These are phyloP conservation scores for Ptyas mucosa DNA, from an alignment of 2,113 vertebrate genomes.

Conservation along the genomic window DNA sequence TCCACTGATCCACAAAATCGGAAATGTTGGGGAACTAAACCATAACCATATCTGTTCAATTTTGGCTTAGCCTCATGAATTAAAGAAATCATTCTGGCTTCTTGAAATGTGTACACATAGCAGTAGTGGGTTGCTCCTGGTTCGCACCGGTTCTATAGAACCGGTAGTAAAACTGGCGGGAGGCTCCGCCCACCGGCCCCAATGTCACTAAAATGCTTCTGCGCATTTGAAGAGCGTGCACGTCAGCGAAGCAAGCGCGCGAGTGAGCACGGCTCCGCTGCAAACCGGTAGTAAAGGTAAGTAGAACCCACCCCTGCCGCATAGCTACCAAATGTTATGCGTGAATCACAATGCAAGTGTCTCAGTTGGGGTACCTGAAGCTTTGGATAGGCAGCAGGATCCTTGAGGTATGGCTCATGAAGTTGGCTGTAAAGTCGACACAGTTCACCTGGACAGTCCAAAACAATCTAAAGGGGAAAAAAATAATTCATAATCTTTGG, in stretches of 20 bases:
- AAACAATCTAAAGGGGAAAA: constrained; percentile 71
- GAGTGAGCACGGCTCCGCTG: too few relatives aligned
- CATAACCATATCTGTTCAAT: neutral
- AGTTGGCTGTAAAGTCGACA: constrained; percentile 79
- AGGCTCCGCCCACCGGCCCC: too few relatives aligned
- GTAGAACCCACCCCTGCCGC: too few relatives aligned
- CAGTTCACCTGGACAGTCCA: constrained; percentile 83
- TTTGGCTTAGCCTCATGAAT: neutral
- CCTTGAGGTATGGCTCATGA: constrained; percentile 90
- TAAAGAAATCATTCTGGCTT: neutral
- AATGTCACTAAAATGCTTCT: too few relatives aligned
- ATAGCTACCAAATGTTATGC: neutral
- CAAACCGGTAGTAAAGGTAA: too few relatives aligned
- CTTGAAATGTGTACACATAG: neutral
- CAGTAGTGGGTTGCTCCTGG: too few relatives aligned
- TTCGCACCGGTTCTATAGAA: too few relatives aligned
- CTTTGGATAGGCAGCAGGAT: constrained; percentile 88
- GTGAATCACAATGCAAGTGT: neutral
- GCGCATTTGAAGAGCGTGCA: too few relatives aligned
- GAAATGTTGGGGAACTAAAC: too few relatives aligned
- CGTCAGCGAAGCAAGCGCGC: too few relatives aligned
- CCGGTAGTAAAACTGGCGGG: too few relatives aligned
- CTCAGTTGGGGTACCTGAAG: constrained; percentile 78
- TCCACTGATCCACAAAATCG: too few relatives aligned
- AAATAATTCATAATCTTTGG: neutral